Conservation (phyloP, 1,140 invertebrate genomes). For the Bombus affinis region DNA sequence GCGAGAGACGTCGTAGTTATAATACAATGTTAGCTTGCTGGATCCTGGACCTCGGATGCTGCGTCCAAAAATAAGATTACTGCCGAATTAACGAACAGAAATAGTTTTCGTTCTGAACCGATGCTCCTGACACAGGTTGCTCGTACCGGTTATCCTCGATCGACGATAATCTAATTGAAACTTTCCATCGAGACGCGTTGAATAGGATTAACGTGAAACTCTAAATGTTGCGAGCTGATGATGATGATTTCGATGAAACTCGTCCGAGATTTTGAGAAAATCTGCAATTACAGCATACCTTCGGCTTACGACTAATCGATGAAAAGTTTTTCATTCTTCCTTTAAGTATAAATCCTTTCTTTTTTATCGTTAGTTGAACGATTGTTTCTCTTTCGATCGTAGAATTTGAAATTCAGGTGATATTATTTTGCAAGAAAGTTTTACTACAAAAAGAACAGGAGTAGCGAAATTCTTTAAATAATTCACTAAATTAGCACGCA, state of each 20-base stretch:
- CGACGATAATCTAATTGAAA: constrained; percentile 39
- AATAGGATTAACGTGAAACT: neutral
- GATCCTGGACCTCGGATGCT: constrained; percentile 73
- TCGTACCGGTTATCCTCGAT: constrained; percentile 30
- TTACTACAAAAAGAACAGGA: neutral
- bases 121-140: constrained; percentile 64
- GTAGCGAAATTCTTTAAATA: neutral
- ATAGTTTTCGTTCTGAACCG: constrained; percentile 69
- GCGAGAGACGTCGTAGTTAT: neutral
- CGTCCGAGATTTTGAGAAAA: neutral
- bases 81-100: constrained; percentile 75
- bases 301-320: neutral
- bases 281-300: too few species aligned
- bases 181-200: neutral
- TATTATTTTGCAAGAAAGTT: neutral
- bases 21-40: constrained; percentile 52
- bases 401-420: neutral
- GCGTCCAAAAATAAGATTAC: constrained; percentile 75
- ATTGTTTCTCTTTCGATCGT: neutral
- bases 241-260: neutral
- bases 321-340: neutral
- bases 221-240: too few species aligned
- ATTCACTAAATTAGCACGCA: neutral
- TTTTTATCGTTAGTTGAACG: neutral
- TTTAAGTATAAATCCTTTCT: neutral